Percentiles rank a stretch among this genome's conserved stretches.
phyloP scores from a whole-genome alignment of 2,797 vertebrate genomes.

The Falco concolor region DNA sequence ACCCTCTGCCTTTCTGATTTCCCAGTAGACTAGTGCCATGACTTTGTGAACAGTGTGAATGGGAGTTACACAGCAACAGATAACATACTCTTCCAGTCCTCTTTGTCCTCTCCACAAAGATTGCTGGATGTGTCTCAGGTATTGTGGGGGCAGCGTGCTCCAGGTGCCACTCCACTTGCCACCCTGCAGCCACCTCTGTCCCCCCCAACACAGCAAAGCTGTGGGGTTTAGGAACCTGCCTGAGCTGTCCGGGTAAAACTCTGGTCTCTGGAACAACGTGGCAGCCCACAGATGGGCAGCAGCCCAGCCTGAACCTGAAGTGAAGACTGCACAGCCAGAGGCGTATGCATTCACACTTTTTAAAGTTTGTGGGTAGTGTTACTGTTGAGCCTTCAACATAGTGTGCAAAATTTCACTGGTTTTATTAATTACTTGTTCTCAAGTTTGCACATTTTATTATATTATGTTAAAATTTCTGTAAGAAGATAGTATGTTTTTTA shows the following conservation, averaged over 20 bases:
- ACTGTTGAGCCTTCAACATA: background rate
- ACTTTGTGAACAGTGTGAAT: background rate
- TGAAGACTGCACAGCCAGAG: background rate
- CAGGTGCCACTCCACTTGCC: too few species aligned
- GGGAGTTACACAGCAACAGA: background rate
- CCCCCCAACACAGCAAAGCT: background rate
- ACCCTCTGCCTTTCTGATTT: background rate
- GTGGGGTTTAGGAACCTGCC: background rate
- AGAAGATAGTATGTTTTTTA: background rate
- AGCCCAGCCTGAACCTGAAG: background rate
- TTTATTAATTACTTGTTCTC: constrained; percentile 28
- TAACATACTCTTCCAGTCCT: background rate
- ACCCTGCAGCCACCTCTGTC: background rate
- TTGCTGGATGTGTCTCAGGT: accelerated
- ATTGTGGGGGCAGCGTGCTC: too few species aligned
- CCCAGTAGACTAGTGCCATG: background rate
- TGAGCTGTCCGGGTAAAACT: accelerated
- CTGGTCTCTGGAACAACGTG: background rate
- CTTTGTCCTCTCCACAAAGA: background rate
- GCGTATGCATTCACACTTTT: background rate
- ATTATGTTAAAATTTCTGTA: background rate
- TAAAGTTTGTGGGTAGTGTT: background rate
- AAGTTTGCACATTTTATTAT: constrained; percentile 6
- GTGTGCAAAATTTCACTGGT: background rate
- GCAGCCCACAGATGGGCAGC: background rate